Evolutionary conservation across 2,797 vertebrate species (phyloP), one percentile per base, ranked within the genome.

Genomic region (Sibirionetta formosa): DNA sequence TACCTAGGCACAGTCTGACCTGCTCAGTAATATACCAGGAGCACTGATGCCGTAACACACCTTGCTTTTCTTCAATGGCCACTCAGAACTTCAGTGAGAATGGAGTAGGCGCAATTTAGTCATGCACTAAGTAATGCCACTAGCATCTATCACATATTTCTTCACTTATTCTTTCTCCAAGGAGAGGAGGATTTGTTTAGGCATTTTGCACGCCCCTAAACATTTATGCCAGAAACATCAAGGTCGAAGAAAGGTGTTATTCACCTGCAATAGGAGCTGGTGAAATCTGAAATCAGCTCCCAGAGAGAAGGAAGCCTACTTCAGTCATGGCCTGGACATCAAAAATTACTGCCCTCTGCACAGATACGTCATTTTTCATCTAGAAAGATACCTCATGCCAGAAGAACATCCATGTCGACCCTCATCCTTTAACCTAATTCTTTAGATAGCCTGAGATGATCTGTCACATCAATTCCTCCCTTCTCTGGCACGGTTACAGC

Each of bases 181-280:
- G 57, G 57, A 82, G 14, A 81, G 61, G 16, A 68, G 36, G 11
- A 1, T 82, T 91, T 87, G 68, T 79, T 86, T 9, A 57, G 48
- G 56, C 16, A 22, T 89, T 92, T 94, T 87, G 83, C 58, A 93
- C 1, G 2, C 38, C 50, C 48, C 61, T 80, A 73, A 92, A 85
- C 40, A 24, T 92, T 90, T 88, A 85, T 60, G 66, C 53, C 81
- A 86, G 88, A 88, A 86, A 93, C 10, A 36, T 66, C 75, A 95
- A 89, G 78, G 78, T 93, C 81, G 89, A 77, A 93, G 60, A 85
- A 96, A 85, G 80, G 51, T 93, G 64, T 44, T 93, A 27, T 66
- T 77, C 33, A 31, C 40, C 82, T 68, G 40, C n/a, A 77, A 46
- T 9, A 56, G 31, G 57, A 90, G 40, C 19, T 92, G 71, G 22